Evolutionary conservation across 2,888 invertebrate species (phyloP).

Genomic region (Melieria omissa): DNA sequence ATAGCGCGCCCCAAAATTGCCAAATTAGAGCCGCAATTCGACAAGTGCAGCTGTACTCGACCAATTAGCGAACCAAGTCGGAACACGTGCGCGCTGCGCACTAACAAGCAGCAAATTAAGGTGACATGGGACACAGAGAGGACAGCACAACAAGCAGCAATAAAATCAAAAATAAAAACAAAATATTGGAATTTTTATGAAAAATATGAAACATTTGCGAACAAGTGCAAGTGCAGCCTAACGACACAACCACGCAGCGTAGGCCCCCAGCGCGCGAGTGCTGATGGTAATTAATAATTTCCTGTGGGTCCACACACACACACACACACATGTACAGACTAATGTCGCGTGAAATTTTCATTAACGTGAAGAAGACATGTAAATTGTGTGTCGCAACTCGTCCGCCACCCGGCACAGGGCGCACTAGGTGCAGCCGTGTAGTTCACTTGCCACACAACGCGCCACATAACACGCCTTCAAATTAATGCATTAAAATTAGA

Average conservation of each 20-base stretch:
- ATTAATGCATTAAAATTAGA: slow-evolving; percentile 50
- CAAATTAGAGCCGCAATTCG: slow-evolving; percentile 5
- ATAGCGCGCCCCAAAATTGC: not conserved
- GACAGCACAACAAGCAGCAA: not conserved
- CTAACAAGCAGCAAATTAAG: slow-evolving; percentile 21
- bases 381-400: slow-evolving; percentile 8
- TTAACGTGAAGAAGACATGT: slow-evolving; percentile 6
- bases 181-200: slow-evolving; percentile 20
- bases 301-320: slow-evolving; percentile 30
- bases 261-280: slow-evolving; percentile 24
- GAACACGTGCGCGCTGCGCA: slow-evolving; percentile 5
- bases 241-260: not conserved
- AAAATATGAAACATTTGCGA: slow-evolving; percentile 31
- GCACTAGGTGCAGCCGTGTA: slow-evolving; percentile 18
- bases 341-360: slow-evolving; percentile 10
- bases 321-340: not conserved
- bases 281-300: slow-evolving; percentile 49
- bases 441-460: slow-evolving; percentile 46
- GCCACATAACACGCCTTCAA: slow-evolving; percentile 36
- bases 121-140: not conserved
- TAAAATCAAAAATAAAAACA: not conserved
- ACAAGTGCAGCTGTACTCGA: no score
- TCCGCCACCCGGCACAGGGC: not conserved
- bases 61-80: not conserved
- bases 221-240: slow-evolving; percentile 5